Evolutionary conservation across 2,888 invertebrate species (phyloP), one percentile per base, ranked within the genome.

Genomic region (Fissipunctia ypsillon): DNA sequence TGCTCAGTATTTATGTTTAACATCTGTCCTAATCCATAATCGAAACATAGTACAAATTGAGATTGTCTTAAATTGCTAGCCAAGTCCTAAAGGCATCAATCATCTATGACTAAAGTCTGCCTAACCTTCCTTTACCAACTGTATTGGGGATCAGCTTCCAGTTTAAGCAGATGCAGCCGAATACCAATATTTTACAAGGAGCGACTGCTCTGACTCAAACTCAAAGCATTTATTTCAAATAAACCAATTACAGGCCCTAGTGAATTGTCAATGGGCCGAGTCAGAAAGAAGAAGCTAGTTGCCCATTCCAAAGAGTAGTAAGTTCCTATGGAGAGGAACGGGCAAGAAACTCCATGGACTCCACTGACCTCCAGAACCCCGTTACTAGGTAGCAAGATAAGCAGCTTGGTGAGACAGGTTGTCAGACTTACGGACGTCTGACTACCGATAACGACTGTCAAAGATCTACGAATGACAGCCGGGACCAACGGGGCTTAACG

Each of bases 1-100:
- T 52, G 35, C 28, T 70, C 59, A 57, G 84, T 81, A 81, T 81
- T 81, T 71, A 81, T 84, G 84, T 60, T n/a, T 52, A 31, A 71
- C 81, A 81, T 76, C 70, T 81, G 81, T 69, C n/a, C 50, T 31
- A 70, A 65, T 75, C 38, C 43, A 65, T 80, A 80, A 80, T 66
- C 25, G 3, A 48, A 81, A 48, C n/a, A 7, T 43, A 31, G 31
- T 56, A 66, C 41, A 57, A 38, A 71, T 57, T 52, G 12, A 43
- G 41, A n/a, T n/a, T 43, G 28, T 35, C 41, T 19, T 5, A 60
- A 54, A 72, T 28, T n/a, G 45, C 41, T 7, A 73, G 73, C 63
- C 81, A 80, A 74, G 61, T 45, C 9, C 38, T 0, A 16, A 25
- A 31, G 60, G 22, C 10, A 70, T 78, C 56, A 48, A 31, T 41